Percentiles rank a stretch among this genome's conserved stretches.
Evolutionary conservation across 2,888 invertebrate species (phyloP).

Genomic region (Smittia sp.): DNA sequence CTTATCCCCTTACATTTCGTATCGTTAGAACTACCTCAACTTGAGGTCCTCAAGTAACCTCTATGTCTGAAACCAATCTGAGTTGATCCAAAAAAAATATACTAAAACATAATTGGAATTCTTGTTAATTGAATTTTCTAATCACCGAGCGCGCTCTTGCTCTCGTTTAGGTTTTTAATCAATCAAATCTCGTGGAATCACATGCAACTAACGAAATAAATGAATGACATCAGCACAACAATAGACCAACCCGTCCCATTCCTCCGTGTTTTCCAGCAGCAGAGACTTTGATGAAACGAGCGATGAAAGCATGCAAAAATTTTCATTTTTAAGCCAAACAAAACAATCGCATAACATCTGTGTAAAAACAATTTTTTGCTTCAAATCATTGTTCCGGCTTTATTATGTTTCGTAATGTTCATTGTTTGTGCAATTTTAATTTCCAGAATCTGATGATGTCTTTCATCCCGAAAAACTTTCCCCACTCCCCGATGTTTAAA

Average conservation of each 20-base stretch:
- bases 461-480: slow-evolving; percentile 25
- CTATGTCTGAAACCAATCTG: no score
- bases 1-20: no score
- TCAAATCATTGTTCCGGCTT: slow-evolving; percentile 36
- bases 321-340: slow-evolving; percentile 3
- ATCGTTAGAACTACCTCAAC: no score
- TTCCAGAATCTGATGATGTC: slow-evolving; percentile 35
- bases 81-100: no score
- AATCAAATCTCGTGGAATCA: not conserved
- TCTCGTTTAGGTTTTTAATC: no score
- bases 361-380: slow-evolving; percentile 37
- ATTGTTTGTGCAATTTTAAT: slow-evolving; percentile 40
- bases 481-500: slow-evolving; percentile 6
- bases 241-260: not conserved
- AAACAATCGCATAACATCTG: slow-evolving; percentile 34
- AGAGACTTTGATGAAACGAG: not conserved
- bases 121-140: not conserved
- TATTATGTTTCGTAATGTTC: slow-evolving; percentile 37
- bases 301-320: not conserved
- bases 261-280: not conserved
- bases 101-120: no score
- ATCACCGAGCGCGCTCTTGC: no score
- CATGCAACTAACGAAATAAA: not conserved
- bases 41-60: no score
- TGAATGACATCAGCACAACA: not conserved